phyloP scores from a whole-genome alignment of 2,113 vertebrate genomes.

The Oenanthe melanoleuca region DNA sequence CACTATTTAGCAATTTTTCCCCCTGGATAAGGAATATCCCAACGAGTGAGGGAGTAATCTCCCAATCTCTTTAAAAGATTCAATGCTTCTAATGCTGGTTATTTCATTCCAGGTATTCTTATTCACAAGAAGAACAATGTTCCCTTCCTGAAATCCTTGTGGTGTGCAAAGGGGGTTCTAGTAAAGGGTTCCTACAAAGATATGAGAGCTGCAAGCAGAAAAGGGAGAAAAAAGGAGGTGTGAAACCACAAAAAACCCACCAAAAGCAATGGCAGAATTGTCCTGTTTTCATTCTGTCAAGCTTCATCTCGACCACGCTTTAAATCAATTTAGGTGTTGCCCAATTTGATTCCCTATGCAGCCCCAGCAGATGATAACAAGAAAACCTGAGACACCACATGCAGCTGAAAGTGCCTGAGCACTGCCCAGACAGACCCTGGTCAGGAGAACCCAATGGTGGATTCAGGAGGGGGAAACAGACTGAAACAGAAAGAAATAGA shows the following conservation, averaged over 20 bases:
- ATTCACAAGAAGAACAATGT: not conserved
- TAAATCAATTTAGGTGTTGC: not conserved
- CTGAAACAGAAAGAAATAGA: not conserved
- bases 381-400: not conserved
- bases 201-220: accelerated
- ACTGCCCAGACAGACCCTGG: not conserved
- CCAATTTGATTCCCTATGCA: not conserved
- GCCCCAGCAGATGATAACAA: not conserved
- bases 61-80: not conserved
- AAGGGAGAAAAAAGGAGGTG: accelerated
- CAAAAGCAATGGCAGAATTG: not conserved
- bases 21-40: not conserved
- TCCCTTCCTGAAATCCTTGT: not conserved
- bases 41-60: not conserved
- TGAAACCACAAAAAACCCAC: accelerated
- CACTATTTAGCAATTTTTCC: not conserved
- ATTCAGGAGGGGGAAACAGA: not conserved
- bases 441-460: not conserved
- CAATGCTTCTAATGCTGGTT: not conserved
- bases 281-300: not conserved
- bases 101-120: not conserved
- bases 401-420: not conserved
- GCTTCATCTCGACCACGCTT: not conserved
- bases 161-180: accelerated
- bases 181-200: not conserved